Conservation (phyloP, 2,797 vertebrate genomes). For the Enteromius thamalakanensis region DNA sequence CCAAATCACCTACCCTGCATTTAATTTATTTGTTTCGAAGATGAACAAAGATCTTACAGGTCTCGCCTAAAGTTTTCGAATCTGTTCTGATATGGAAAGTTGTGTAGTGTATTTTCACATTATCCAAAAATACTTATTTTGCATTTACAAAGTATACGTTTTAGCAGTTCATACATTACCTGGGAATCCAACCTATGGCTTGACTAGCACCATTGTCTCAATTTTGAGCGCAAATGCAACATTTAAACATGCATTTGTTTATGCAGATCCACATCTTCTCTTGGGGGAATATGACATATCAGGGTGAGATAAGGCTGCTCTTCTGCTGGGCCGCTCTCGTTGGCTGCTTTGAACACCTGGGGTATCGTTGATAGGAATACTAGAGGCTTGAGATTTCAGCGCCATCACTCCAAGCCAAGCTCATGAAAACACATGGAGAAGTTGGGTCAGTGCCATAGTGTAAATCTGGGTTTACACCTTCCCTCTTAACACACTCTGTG, state of each 20-base stretch:
- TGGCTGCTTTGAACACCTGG: constrained; percentile 23
- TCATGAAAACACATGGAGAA: constrained; percentile 47
- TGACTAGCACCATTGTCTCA: not conserved
- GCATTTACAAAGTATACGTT: too few relatives aligned
- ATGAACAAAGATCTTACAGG: too few relatives aligned
- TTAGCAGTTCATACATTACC: too few relatives aligned
- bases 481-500: constrained; percentile 18
- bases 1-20: too few relatives aligned
- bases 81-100: too few relatives aligned
- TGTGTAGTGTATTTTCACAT: too few relatives aligned
- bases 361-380: constrained; percentile 46
- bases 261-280: constrained; percentile 37
- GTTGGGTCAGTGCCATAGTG: constrained; percentile 28
- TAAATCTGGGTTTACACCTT: constrained; percentile 31
- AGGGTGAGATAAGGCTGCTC: constrained; percentile 69
- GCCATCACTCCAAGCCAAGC: constrained; percentile 46
- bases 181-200: too few relatives aligned
- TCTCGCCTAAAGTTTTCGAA: too few relatives aligned
- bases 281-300: constrained; percentile 57
- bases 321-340: constrained; percentile 50
- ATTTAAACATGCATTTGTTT: constrained; percentile 5
- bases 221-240: constrained; percentile 22
- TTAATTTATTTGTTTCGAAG: too few relatives aligned
- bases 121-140: too few relatives aligned
- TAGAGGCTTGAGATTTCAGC: constrained; percentile 52